Evolutionary conservation across 1,140 invertebrate species (phyloP).

Genomic region (Littorina saxatilis): DNA sequence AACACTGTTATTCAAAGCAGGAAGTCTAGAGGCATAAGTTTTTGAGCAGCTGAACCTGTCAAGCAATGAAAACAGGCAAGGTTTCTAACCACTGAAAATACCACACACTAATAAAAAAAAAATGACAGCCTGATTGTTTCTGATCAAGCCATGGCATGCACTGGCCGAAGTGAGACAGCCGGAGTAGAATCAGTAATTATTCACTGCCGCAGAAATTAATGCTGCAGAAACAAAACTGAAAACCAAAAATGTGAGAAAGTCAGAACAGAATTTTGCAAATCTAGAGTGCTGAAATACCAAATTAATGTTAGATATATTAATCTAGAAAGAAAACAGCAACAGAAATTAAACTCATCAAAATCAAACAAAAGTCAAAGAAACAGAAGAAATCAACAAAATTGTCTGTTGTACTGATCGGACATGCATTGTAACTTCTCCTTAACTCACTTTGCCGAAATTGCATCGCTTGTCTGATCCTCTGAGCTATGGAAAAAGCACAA

Average conservation of each 20-base stretch:
- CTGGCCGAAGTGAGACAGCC: too few relatives aligned
- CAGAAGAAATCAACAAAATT: not conserved
- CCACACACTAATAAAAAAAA: too few relatives aligned
- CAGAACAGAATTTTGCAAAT: not conserved
- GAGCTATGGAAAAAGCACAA: slow-evolving; percentile 26
- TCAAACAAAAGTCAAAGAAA: not conserved
- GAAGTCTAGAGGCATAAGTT: too few relatives aligned
- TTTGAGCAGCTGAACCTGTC: too few relatives aligned
- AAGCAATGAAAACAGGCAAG: too few relatives aligned
- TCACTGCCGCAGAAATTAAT: not conserved
- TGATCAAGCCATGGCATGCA: too few relatives aligned
- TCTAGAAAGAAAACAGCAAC: not conserved
- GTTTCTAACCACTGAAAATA: too few relatives aligned
- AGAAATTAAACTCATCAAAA: not conserved
- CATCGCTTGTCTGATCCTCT: not conserved
- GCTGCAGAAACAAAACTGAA: not conserved
- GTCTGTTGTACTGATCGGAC: not conserved
- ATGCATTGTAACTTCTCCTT: not conserved
- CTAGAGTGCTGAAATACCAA: too few relatives aligned
- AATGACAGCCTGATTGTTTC: too few relatives aligned
- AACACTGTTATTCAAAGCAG: too few relatives aligned
- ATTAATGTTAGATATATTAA: too few relatives aligned
- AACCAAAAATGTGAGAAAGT: not conserved
- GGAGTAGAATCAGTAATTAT: too few relatives aligned
- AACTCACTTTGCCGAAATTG: slow-evolving; percentile 16